phyloP scores from a whole-genome alignment of 1,140 invertebrate genomes.

The Ericerus pela region DNA sequence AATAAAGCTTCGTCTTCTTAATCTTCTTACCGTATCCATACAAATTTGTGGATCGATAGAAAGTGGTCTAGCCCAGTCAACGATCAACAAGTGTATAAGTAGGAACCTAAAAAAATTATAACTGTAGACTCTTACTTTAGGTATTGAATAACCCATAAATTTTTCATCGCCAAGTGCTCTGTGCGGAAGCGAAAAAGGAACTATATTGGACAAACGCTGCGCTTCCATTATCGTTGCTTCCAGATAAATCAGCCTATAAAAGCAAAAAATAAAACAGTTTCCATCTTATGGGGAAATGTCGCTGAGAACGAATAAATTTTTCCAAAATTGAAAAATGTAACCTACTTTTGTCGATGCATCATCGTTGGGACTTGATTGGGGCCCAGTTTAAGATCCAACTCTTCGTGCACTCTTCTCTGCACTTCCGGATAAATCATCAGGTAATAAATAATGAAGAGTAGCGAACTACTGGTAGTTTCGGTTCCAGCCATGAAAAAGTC shows the following conservation, averaged over 20 bases:
- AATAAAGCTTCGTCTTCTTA: no score
- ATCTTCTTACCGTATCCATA: no score
- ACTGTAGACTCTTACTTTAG: conserved; percentile 36
- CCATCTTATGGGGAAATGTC: neutral
- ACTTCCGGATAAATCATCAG: conserved; percentile 48
- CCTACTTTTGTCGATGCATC: neutral
- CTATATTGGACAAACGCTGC: conserved; percentile 40
- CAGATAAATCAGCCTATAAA: conserved; percentile 40
- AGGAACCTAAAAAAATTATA: no score
- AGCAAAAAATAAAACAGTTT: neutral
- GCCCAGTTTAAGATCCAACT: conserved; percentile 52
- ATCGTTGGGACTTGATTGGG: conserved; percentile 11
- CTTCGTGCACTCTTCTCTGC: conserved; percentile 44
- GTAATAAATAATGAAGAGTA: conserved; percentile 44
- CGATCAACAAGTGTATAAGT: no score
- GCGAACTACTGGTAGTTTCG: conserved; percentile 50
- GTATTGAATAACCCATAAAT: conserved; percentile 44
- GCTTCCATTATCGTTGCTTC: conserved; percentile 45
- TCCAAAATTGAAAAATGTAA: neutral
- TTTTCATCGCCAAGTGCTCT: conserved; percentile 37
- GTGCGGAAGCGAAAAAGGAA: conserved; percentile 45
- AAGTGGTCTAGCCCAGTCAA: no score
- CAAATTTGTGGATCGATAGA: no score
- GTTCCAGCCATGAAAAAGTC: conserved; percentile 55
- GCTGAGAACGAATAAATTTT: neutral